Evolutionary conservation across 2,113 vertebrate species (phyloP).

Genomic region (Eonycteris spelaea): DNA sequence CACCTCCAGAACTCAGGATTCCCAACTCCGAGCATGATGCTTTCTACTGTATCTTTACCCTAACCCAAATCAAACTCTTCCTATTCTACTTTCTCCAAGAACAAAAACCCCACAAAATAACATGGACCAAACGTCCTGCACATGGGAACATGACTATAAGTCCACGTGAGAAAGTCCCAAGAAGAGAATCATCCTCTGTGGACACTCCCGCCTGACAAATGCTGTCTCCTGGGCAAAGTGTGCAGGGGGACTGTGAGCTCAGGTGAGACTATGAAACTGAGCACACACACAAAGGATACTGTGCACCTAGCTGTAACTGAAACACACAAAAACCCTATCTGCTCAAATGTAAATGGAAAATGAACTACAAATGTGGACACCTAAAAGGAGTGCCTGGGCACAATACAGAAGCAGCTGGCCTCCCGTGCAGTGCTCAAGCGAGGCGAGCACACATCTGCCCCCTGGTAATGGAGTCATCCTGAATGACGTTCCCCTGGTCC

Average conservation of each 20-base stretch:
- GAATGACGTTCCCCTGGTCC: neutral
- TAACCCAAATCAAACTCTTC: neutral
- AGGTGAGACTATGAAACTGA: neutral
- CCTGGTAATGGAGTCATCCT: neutral
- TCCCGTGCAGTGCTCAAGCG: rapidly evolving
- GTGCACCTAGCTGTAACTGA: neutral
- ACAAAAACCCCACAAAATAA: neutral
- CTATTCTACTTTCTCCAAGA: neutral
- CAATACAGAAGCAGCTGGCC: neutral
- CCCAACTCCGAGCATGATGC: neutral
- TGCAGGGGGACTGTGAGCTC: neutral
- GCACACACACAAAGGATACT: neutral
- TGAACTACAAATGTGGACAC: neutral
- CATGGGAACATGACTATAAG: neutral
- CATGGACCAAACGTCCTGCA: neutral
- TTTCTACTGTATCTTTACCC: neutral
- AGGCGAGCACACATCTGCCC: neutral
- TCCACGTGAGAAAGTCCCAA: neutral
- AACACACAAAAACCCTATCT: neutral
- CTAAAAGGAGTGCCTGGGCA: neutral
- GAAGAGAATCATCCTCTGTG: neutral
- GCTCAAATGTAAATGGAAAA: neutral
- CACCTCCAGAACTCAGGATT: neutral
- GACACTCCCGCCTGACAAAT: neutral
- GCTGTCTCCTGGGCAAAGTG: neutral